Percentiles rank a stretch among this genome's conserved stretches.
phyloP scores from a whole-genome alignment of 1,140 invertebrate genomes.

The Gryllus bimaculatus region DNA sequence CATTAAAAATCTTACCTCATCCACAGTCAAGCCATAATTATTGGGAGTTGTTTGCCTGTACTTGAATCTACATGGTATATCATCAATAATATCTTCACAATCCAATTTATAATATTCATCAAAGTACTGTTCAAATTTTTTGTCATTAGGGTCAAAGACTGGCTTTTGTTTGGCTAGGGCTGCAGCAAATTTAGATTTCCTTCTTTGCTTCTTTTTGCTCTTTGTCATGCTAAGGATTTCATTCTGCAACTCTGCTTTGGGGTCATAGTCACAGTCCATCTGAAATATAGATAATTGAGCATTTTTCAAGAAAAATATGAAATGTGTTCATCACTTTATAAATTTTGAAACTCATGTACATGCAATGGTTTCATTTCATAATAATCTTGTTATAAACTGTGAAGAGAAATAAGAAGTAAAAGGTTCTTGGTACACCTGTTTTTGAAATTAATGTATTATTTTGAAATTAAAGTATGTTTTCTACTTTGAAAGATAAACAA shows the following conservation, averaged over 20 bases:
- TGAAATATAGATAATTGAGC: conserved; percentile 33
- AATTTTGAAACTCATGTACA: too few relatives aligned
- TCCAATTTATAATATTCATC: conserved; percentile 91
- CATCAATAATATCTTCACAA: conserved; percentile 89
- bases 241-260: conserved; percentile 41
- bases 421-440: too few relatives aligned
- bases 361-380: too few relatives aligned
- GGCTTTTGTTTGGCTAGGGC: conserved; percentile 62
- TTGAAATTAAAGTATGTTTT: too few relatives aligned
- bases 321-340: too few relatives aligned
- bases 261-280: conserved; percentile 85
- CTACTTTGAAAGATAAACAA: too few relatives aligned
- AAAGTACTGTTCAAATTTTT: conserved; percentile 78
- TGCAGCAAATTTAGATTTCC: conserved; percentile 57
- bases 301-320: conserved; percentile 6
- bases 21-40: conserved; percentile 80
- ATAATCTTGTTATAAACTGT: too few relatives aligned
- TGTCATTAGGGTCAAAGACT: conserved; percentile 68
- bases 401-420: too few relatives aligned
- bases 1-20: conserved; percentile 54
- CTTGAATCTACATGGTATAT: conserved; percentile 85
- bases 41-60: conserved; percentile 84
- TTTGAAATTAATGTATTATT: too few relatives aligned
- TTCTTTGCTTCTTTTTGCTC: conserved; percentile 40
- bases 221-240: conserved; percentile 48